Conservation (phyloP, 92 coral and sea anemone species). For the Siderastrea siderea region DNA sequence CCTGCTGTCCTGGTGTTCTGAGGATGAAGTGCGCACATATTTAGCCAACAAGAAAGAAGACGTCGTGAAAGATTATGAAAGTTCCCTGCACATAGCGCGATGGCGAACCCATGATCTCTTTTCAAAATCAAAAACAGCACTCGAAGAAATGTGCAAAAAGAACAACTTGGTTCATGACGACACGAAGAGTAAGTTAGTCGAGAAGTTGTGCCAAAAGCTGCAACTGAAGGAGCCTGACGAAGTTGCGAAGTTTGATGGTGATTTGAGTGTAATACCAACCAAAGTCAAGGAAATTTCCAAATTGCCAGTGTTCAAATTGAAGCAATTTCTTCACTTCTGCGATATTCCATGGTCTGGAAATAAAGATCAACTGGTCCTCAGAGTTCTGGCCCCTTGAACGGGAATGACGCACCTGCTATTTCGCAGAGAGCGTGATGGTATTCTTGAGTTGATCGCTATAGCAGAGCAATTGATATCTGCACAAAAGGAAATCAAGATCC, state of each 20-base stretch:
- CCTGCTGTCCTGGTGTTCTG: constrained; percentile 33
- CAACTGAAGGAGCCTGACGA: constrained; percentile 15
- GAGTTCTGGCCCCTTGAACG: constrained; percentile 39
- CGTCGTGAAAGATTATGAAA: constrained; percentile 20
- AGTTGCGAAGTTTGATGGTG: constrained; percentile 34
- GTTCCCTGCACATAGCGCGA: constrained; percentile 31
- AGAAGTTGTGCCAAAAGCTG: constrained; percentile 28
- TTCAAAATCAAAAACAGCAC: constrained; percentile 5
- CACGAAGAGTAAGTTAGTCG: constrained; percentile 26
- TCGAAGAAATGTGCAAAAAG: constrained; percentile 36
- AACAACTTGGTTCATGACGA: constrained; percentile 7
- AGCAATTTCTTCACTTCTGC: constrained; percentile 4
- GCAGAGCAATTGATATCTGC: constrained; percentile 14
- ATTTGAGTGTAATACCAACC: constrained; percentile 20
- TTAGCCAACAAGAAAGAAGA: constrained; percentile 7
- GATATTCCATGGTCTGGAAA: constrained; percentile 40
- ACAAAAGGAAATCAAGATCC: constrained; percentile 31
- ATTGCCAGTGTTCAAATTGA: constrained; percentile 26
- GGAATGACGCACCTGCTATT: constrained; percentile 31
- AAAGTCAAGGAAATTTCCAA: constrained; percentile 25
- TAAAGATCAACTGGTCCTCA: constrained; percentile 41
- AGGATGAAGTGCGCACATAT: constrained; percentile 15
- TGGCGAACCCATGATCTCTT: constrained; percentile 43
- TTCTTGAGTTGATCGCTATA: constrained; percentile 12
- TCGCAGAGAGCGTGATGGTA: constrained; percentile 5